These are phyloP conservation scores for Mormyrus lacerda DNA, from an alignment of 2,113 vertebrate species.

Conservation along the genomic window DNA sequence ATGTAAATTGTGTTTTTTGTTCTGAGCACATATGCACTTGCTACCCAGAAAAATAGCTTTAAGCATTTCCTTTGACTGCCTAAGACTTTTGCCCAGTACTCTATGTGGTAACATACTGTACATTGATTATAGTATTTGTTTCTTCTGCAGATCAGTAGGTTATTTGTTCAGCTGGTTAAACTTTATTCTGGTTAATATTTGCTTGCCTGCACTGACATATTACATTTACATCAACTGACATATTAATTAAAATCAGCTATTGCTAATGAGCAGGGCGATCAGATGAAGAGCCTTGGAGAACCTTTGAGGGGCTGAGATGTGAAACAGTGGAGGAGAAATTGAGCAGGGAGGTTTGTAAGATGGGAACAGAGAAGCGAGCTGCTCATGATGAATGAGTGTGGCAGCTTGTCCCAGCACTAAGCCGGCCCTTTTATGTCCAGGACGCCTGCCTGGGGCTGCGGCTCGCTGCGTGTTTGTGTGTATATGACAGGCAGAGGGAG, in stretches of 20 bases:
- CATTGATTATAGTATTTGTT: neutral
- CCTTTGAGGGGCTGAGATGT: neutral
- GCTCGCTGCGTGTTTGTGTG: conserved; percentile 9
- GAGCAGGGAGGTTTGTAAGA: neutral
- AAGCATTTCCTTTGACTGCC: neutral
- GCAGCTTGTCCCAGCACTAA: conserved; percentile 1
- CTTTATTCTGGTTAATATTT: neutral
- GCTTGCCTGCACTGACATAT: neutral
- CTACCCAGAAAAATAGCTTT: neutral
- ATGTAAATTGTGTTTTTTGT: neutral
- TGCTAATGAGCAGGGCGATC: neutral
- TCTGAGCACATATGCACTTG: neutral
- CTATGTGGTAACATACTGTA: neutral
- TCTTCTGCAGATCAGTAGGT: neutral
- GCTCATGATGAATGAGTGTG: conserved; percentile 5
- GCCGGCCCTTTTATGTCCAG: conserved; percentile 45
- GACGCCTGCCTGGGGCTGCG: neutral
- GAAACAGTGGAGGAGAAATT: neutral
- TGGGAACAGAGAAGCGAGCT: neutral
- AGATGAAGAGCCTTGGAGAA: neutral
- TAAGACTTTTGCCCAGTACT: neutral
- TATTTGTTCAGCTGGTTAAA: neutral
- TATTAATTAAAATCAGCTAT: neutral
- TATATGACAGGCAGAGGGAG: conserved; percentile 14
- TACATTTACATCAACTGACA: neutral